phyloP scores from a whole-genome alignment of 2,888 invertebrate genomes.

The Drosophila kanekoi region DNA sequence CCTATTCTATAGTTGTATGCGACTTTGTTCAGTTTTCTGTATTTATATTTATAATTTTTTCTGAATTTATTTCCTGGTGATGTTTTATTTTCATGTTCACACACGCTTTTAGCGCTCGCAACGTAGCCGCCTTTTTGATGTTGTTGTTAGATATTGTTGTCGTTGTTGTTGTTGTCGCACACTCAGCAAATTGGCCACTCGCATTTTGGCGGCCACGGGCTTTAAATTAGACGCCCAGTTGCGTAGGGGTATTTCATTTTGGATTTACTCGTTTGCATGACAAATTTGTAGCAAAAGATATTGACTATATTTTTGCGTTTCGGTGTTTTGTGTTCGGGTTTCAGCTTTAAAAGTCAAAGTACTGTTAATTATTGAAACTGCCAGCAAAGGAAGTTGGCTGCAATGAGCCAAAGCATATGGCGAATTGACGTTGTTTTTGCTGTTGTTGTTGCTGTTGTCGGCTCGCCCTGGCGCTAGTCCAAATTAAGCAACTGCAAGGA shows the following conservation, averaged over 20 bases:
- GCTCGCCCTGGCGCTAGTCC: conserved; percentile 71
- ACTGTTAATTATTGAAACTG: conserved; percentile 67
- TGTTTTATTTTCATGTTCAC: conserved; percentile 76
- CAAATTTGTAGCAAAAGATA: conserved; percentile 38
- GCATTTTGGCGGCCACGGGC: conserved; percentile 67
- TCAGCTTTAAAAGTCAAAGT: conserved; percentile 16
- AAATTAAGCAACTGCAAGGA: conserved; percentile 70
- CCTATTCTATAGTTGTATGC: conserved; percentile 27
- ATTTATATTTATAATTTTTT: conserved; percentile 49
- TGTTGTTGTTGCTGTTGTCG: conserved; percentile 20
- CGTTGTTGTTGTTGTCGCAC: conserved; percentile 32
- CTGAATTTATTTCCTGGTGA: conserved; percentile 77
- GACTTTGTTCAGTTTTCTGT: conserved; percentile 32
- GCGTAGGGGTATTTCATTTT: conserved; percentile 55
- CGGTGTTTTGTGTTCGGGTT: conserved; percentile 34
- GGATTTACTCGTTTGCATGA: conserved; percentile 38
- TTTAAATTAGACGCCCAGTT: conserved; percentile 64
- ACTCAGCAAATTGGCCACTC: conserved; percentile 74
- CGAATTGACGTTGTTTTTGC: conserved; percentile 20
- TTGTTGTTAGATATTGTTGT: conserved; percentile 36
- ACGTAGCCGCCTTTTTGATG: conserved; percentile 61
- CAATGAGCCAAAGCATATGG: conserved; percentile 53
- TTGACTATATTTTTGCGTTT: conserved; percentile 22
- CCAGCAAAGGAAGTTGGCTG: conserved; percentile 46
- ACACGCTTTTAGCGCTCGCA: conserved; percentile 68